phyloP scores from a whole-genome alignment of 1,140 invertebrate genomes.

The Bursaphelenchus mucronatus region DNA sequence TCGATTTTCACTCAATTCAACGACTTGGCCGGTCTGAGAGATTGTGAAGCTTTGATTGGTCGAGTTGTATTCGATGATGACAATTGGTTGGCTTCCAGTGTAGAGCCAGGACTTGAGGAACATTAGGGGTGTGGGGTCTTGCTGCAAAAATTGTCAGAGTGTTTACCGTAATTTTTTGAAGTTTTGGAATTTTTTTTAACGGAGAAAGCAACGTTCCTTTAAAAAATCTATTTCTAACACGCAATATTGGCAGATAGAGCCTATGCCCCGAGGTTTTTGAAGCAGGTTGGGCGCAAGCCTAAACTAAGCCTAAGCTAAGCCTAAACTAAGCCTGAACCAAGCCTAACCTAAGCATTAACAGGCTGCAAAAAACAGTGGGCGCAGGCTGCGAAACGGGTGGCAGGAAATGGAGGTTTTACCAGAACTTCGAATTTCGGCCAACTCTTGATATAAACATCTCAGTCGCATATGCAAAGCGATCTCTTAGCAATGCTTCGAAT shows the following conservation, averaged over 20 bases:
- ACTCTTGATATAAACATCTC: background rate
- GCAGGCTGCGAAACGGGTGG: no score
- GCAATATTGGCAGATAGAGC: no score
- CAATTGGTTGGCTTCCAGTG: slow-evolving; percentile 36
- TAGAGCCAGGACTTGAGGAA: slow-evolving; percentile 29
- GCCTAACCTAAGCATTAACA: no score
- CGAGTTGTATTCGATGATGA: slow-evolving; percentile 37
- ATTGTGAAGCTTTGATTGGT: slow-evolving; percentile 35
- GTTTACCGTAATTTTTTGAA: background rate
- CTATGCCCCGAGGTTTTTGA: no score
- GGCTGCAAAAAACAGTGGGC: no score
- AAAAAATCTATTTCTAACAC: no score
- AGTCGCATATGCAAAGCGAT: background rate
- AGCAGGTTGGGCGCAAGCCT: no score
- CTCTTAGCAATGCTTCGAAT: background rate
- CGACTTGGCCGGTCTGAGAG: background rate
- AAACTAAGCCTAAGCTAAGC: no score
- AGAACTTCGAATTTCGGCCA: background rate
- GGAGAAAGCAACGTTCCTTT: no score
- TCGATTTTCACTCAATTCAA: background rate
- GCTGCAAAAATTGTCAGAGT: background rate
- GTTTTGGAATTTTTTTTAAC: no score
- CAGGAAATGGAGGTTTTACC: background rate
- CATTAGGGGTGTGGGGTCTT: background rate
- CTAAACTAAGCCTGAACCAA: no score